These are phyloP conservation scores for Spea multiplicata DNA, from an alignment of 2,113 vertebrate species.

Conservation along the genomic window DNA sequence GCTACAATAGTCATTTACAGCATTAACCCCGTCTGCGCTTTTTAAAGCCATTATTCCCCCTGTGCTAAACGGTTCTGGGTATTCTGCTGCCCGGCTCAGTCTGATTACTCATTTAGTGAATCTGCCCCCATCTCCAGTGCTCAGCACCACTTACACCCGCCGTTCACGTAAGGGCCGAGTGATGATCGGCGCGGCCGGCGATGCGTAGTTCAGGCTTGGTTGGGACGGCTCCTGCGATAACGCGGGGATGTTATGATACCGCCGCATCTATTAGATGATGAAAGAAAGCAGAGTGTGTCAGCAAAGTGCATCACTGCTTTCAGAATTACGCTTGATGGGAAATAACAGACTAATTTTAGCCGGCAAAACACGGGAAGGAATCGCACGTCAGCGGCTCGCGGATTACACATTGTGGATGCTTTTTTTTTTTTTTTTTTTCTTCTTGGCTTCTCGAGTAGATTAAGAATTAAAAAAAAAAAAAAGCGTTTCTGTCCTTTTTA, in stretches of 20 bases:
- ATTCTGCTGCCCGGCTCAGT: too few relatives aligned
- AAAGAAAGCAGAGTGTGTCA: constrained; percentile 15
- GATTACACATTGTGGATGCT: constrained; percentile 43
- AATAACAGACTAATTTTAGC: constrained; percentile 47
- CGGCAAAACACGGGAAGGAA: constrained; percentile 35
- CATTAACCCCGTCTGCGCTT: too few relatives aligned
- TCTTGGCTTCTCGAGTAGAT: background rate
- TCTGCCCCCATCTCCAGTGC: too few relatives aligned
- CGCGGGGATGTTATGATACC: background rate
- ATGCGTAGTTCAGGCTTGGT: background rate
- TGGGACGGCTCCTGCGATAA: background rate
- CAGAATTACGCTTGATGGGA: constrained; percentile 40
- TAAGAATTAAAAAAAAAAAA: too few relatives aligned
- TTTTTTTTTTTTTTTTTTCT: background rate
- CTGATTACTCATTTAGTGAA: too few relatives aligned
- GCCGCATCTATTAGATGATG: background rate
- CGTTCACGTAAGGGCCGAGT: too few relatives aligned
- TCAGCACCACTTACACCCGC: too few relatives aligned
- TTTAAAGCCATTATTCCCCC: too few relatives aligned
- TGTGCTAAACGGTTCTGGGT: too few relatives aligned
- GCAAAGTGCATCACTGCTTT: constrained; percentile 16
- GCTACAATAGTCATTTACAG: too few relatives aligned
- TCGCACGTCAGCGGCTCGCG: constrained; percentile 21
- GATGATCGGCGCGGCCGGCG: background rate
- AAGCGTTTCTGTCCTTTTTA: too few relatives aligned